Evolutionary conservation across 2,113 vertebrate genomes (phyloP), one percentile per base, ranked within the genome.

Genomic region (Albula goreensis): DNA sequence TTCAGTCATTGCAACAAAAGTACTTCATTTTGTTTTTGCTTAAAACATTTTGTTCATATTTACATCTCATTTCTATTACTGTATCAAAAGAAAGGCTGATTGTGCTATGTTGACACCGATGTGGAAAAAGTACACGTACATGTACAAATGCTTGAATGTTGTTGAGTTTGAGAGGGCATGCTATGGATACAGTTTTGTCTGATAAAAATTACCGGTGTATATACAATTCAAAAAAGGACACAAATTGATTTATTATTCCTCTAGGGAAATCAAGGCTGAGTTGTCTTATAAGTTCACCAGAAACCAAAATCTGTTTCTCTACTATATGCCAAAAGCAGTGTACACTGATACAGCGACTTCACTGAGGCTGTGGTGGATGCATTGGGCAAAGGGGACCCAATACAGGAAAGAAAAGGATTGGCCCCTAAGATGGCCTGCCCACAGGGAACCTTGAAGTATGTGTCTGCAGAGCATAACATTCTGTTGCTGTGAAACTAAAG

Each of bases 311-410:
- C 79, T 31, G 48, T 74, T 78, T 52, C 78, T 49, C 52, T 80
- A 66, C 78, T 49, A 66, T 12, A 60, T 66, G 48, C 48, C 56
- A 19, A 80, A 81, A 85, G 63, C 51, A 53, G 22, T 66, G 89
- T 89, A 89, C 89, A 79, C 84, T 89, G 91, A 92, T 91, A 89
- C 93, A 89, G 91, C 91, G 93, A 95, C 95, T 94, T 96, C 95
- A 95, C 87, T 95, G 95, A 95, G 94, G 94, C 93, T 93, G 95
- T 93, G 90, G 92, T 89, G 91, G 90, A 88, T 92, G 94, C 91
- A 96, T 94, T 86, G 91, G 91, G 91, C 87, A 87, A 83, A 86
- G 88, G 90, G 89, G 91, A 93, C 94, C 94, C 94, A 94, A 94
- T 94, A 93, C 93, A 86, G 91, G 91, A 93, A 86, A 85, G 63